These are phyloP conservation scores for Gouania willdenowi DNA, from an alignment of 2,797 vertebrate genomes.

Conservation along the genomic window DNA sequence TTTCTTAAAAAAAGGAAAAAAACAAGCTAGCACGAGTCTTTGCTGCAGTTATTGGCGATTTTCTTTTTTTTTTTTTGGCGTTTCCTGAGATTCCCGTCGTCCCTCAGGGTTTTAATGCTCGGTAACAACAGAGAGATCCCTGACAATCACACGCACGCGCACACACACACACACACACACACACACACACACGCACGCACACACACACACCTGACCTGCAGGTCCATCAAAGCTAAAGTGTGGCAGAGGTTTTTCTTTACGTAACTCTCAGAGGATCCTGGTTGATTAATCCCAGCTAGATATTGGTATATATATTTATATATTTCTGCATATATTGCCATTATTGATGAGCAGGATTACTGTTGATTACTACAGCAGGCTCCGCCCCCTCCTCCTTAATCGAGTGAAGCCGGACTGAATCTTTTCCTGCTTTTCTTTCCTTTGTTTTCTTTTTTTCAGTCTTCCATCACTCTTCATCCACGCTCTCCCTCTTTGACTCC, in stretches of 20 bases:
- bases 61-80: conserved; percentile 3
- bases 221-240: conserved; percentile 47
- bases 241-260: conserved; percentile 67
- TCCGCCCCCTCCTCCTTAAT: conserved; percentile 53
- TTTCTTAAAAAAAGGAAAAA: no score
- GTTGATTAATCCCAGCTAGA: conserved; percentile 76
- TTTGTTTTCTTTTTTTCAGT: conserved; percentile 39
- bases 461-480: conserved; percentile 75
- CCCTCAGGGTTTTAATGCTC: conserved; percentile 60
- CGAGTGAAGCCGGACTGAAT: conserved; percentile 36
- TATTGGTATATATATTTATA: conserved; percentile 72
- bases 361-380: conserved; percentile 80
- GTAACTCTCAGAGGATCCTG: conserved; percentile 58
- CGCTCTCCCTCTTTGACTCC: conserved; percentile 74
- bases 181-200: conserved; percentile 35
- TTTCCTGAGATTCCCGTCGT: conserved; percentile 72
- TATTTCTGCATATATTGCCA: conserved; percentile 77
- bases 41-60: conserved; percentile 36
- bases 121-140: conserved; percentile 27
- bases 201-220: conserved; percentile 67
- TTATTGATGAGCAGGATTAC: conserved; percentile 83
- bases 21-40: conserved; percentile 43
- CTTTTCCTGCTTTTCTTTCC: conserved; percentile 41
- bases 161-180: not conserved
- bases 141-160: no score